Percentiles rank a stretch among this genome's conserved stretches.
Evolutionary conservation across 2,113 vertebrate species (phyloP).

Genomic region (Callospermophilus lateralis): DNA sequence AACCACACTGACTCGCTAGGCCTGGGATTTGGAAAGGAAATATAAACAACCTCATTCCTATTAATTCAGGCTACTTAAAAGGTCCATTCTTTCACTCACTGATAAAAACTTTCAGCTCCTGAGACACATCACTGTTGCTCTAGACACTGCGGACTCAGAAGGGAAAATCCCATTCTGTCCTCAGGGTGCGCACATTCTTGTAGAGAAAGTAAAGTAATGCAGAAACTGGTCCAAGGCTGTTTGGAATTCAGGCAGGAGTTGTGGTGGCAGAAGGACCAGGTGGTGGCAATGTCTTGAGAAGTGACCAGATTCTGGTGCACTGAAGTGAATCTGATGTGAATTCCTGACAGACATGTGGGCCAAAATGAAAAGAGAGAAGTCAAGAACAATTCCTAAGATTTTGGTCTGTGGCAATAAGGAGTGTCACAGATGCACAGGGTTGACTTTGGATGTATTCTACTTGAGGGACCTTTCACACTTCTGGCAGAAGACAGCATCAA

Average conservation of each 20-base stretch:
- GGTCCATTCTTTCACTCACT: background rate
- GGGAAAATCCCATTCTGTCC: background rate
- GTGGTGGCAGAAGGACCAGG: background rate
- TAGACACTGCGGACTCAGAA: background rate
- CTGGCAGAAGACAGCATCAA: background rate
- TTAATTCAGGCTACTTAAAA: background rate
- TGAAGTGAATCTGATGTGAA: too few relatives aligned
- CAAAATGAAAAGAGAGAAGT: background rate
- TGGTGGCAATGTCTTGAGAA: rapidly evolving
- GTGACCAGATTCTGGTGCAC: background rate
- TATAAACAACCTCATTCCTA: background rate
- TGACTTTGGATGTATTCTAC: rapidly evolving
- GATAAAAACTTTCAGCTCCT: background rate
- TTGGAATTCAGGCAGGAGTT: background rate
- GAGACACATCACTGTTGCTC: rapidly evolving
- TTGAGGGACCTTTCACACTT: background rate
- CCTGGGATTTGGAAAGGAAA: background rate
- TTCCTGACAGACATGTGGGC: background rate
- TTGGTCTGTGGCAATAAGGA: background rate
- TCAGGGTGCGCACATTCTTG: background rate
- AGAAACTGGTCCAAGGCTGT: background rate
- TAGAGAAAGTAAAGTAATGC: background rate
- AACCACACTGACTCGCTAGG: background rate
- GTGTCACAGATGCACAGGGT: rapidly evolving
- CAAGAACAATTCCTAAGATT: background rate